Conservation (phyloP, 2,113 vertebrate genomes). For the Hypomesus transpacificus region DNA sequence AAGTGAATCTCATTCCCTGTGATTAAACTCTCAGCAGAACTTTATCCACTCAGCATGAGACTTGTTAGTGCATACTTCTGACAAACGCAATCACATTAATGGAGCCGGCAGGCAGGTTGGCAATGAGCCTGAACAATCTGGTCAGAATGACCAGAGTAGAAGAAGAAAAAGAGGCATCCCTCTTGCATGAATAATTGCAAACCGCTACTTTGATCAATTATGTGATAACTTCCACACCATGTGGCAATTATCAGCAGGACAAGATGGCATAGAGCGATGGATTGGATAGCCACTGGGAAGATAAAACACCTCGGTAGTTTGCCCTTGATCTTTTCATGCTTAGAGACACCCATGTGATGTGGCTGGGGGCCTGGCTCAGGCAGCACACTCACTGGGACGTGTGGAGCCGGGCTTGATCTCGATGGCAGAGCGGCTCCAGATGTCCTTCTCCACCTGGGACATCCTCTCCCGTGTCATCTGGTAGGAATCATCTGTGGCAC, state of each 20-base stretch:
- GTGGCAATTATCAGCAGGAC: conserved; percentile 51
- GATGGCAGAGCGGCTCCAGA: conserved; percentile 71
- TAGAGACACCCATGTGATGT: conserved; percentile 11
- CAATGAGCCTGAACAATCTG: conserved; percentile 46
- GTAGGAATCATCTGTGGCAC: conserved; percentile 77
- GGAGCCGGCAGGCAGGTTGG: conserved; percentile 53
- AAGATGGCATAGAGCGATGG: conserved; percentile 32
- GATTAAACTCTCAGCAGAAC: conserved; percentile 57
- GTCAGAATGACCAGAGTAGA: conserved; percentile 47
- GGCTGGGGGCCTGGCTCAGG: conserved; percentile 6
- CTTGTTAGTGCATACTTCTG: conserved; percentile 59
- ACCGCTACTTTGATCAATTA: conserved; percentile 52
- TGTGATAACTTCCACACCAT: conserved; percentile 54
- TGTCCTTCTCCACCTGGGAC: conserved; percentile 77
- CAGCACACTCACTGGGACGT: conserved; percentile 60
- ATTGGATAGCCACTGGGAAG: conserved; percentile 32
- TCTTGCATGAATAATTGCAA: conserved; percentile 42
- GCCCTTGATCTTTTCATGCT: conserved; percentile 33
- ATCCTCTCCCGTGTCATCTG: conserved; percentile 71
- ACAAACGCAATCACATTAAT: conserved; percentile 54
- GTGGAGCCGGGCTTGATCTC: conserved; percentile 68
- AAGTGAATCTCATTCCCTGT: conserved; percentile 42
- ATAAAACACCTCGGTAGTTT: conserved; percentile 26
- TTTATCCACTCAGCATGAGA: conserved; percentile 51
- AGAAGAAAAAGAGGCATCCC: conserved; percentile 36